phyloP scores from a whole-genome alignment of 2,888 invertebrate genomes.

The Protonemura montana region DNA sequence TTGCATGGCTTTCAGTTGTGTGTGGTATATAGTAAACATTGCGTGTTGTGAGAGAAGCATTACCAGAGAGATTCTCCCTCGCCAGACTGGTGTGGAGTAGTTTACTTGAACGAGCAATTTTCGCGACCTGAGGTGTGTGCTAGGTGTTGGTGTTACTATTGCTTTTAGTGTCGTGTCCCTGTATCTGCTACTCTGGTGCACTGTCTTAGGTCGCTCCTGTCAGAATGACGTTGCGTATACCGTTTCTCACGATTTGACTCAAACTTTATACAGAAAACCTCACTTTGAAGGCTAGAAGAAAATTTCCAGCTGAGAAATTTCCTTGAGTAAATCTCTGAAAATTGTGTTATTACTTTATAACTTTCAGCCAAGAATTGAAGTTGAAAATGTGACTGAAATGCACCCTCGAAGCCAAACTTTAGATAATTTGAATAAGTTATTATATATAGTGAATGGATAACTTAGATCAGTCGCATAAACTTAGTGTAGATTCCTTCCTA shows the following conservation, averaged over 20 bases:
- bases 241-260: not conserved
- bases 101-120: not conserved
- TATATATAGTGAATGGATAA: not conserved
- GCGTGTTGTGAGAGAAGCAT: not conserved
- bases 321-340: not conserved
- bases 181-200: not conserved
- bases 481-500: not conserved
- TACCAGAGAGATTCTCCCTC: not conserved
- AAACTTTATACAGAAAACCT: not conserved
- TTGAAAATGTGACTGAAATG: not conserved
- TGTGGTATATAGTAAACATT: not conserved
- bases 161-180: not conserved
- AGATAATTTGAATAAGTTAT: not conserved
- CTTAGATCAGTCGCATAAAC: not conserved
- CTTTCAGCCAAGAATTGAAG: not conserved
- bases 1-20: not conserved
- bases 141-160: not conserved
- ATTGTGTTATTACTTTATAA: not conserved
- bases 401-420: not conserved
- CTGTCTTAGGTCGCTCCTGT: not conserved
- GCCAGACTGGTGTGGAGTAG: slow-evolving; percentile 15
- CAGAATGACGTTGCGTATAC: not conserved
- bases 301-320: not conserved
- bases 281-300: not conserved
- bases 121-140: not conserved